A percentile compares a stretch with the other conserved stretches of the same genome.
Conservation (phyloP, 2,113 vertebrate species). For the Ptilorrhoa leucosticta region DNA sequence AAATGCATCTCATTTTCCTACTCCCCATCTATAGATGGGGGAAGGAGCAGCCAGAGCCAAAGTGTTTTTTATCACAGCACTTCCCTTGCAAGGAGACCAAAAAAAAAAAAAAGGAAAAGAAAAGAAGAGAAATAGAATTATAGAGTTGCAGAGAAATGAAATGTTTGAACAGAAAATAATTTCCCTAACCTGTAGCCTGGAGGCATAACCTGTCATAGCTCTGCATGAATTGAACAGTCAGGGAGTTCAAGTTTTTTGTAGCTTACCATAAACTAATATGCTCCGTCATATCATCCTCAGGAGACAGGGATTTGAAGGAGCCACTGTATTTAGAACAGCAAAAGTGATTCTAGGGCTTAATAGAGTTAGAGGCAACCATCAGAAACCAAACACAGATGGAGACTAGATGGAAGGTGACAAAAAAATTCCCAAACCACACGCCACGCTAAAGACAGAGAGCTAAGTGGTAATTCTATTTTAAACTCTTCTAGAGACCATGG, state of each 20-base stretch:
- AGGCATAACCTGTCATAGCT: slow-evolving; percentile 66
- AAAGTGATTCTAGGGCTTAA: slow-evolving; percentile 9
- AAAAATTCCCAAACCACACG: background rate
- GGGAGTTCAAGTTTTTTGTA: slow-evolving; percentile 61
- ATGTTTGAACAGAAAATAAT: slow-evolving; percentile 74
- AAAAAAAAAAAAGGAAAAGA: background rate
- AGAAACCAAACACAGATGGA: background rate
- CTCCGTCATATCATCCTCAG: slow-evolving; percentile 43
- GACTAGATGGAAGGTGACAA: background rate
- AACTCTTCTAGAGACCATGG: background rate
- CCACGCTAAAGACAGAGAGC: background rate
- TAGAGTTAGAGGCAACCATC: background rate
- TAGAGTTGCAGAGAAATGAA: slow-evolving; percentile 59
- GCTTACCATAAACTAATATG: slow-evolving; percentile 63
- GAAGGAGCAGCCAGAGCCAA: background rate
- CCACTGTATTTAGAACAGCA: slow-evolving; percentile 21
- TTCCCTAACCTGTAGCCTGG: slow-evolving; percentile 64
- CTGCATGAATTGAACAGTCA: slow-evolving; percentile 60
- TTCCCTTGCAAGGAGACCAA: background rate
- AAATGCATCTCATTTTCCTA: background rate
- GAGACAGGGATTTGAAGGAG: slow-evolving; percentile 43
- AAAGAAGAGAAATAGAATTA: slow-evolving; percentile 36
- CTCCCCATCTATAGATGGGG: background rate
- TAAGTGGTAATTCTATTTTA: background rate
- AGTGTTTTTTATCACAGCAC: background rate